phyloP scores from a whole-genome alignment of 2,113 vertebrate species.

The Addax nasomaculatus region DNA sequence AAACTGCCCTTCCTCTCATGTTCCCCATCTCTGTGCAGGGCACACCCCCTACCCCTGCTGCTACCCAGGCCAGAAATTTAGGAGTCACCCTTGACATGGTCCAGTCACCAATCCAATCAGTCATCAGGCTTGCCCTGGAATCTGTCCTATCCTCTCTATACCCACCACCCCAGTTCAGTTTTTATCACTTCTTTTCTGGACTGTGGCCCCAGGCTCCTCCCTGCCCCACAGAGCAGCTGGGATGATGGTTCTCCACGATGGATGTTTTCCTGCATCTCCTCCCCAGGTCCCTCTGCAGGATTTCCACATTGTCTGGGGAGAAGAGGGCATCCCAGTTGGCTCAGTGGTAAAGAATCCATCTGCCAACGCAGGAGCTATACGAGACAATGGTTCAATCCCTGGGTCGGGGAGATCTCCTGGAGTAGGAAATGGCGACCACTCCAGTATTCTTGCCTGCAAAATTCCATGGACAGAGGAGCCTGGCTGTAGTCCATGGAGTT shows the following conservation, averaged over 20 bases:
- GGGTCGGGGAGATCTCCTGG: neutral
- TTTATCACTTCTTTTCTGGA: neutral
- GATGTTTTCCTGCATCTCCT: neutral
- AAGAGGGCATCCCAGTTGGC: neutral
- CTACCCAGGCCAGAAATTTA: neutral
- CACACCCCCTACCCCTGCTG: neutral
- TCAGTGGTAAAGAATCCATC: neutral
- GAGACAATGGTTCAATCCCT: neutral
- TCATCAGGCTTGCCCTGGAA: neutral
- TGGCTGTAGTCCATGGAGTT: neutral
- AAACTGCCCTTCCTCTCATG: neutral
- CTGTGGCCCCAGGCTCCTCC: neutral
- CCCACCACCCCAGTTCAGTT: accelerated
- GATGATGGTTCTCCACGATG: neutral
- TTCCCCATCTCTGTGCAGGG: neutral
- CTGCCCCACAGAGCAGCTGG: neutral
- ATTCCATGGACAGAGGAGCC: neutral
- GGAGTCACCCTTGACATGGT: neutral
- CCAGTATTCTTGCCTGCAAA: neutral
- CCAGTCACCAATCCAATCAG: neutral
- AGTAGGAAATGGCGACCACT: neutral
- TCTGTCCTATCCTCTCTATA: neutral
- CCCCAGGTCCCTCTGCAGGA: neutral
- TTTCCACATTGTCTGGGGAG: neutral
- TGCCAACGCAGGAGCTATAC: neutral